Evolutionary conservation across 30 jellyfish, hydroid and myxozoan species (phyloP).

Genomic region (Aurelia coerulea): DNA sequence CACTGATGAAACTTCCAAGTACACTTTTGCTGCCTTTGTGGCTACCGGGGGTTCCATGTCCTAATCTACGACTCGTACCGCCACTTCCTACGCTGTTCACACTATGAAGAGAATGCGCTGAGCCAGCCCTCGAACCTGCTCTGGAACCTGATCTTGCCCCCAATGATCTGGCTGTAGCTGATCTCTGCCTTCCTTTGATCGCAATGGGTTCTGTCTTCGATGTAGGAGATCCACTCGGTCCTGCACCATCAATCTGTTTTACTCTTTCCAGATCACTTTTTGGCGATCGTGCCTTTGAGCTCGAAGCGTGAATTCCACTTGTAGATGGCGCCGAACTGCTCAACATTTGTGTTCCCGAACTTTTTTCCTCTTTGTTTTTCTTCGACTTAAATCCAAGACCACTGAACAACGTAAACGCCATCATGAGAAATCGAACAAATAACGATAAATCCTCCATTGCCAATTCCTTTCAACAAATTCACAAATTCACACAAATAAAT

Average conservation of each 20-base stretch:
- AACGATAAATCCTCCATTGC: constrained; percentile 23
- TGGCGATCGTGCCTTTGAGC: background rate
- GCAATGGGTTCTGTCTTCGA: constrained; percentile 62
- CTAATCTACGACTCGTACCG: constrained; percentile 57
- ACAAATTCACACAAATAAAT: background rate
- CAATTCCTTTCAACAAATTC: background rate
- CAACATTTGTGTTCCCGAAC: constrained; percentile 20
- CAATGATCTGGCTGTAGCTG: constrained; percentile 23
- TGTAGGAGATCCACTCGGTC: constrained; percentile 64
- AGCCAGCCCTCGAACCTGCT: constrained; percentile 53
- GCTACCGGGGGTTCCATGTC: constrained; percentile 75
- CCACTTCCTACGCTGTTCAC: constrained; percentile 69
- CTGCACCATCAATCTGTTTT: constrained; percentile 23
- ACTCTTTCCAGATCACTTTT: constrained; percentile 22
- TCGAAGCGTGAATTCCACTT: background rate
- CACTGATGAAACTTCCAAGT: constrained; percentile 46
- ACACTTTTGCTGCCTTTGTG: constrained; percentile 58
- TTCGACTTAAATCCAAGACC: constrained; percentile 35
- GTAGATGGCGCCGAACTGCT: constrained; percentile 70
- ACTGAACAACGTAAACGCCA: constrained; percentile 42
- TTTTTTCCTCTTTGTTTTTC: constrained; percentile 21
- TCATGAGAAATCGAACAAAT: constrained; percentile 42
- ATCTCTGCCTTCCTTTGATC: constrained; percentile 43
- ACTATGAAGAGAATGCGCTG: constrained; percentile 49
- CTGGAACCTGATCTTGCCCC: constrained; percentile 15